phyloP scores from a whole-genome alignment of 2,113 vertebrate species.

The Collichthys lucidus region DNA sequence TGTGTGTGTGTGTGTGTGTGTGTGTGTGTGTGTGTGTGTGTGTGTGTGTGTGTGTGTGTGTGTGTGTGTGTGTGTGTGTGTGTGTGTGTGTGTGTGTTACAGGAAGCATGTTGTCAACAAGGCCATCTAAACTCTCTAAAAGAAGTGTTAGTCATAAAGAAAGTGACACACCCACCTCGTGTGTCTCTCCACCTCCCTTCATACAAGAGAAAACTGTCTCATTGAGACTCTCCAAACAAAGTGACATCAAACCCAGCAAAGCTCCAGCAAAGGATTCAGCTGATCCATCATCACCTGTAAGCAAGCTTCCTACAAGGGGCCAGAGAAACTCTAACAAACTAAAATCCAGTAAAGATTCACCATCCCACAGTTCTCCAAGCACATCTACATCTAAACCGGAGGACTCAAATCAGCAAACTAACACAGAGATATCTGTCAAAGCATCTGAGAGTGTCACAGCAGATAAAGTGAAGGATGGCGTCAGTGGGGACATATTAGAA shows the following conservation, averaged over 20 bases:
- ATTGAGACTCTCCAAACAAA: slow-evolving; percentile 53
- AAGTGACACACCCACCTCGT: slow-evolving; percentile 35
- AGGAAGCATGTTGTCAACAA: slow-evolving; percentile 59
- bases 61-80: slow-evolving; percentile 42
- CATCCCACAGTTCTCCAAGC: slow-evolving; percentile 14
- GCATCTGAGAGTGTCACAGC: neutral
- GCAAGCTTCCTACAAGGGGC: slow-evolving; percentile 69
- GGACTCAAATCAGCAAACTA: neutral
- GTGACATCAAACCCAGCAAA: slow-evolving; percentile 52
- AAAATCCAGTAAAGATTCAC: slow-evolving; percentile 38
- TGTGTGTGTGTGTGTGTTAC: slow-evolving; percentile 50
- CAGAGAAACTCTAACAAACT: slow-evolving; percentile 65
- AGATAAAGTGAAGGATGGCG: slow-evolving; percentile 16
- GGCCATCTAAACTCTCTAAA: slow-evolving; percentile 59
- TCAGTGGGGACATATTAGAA: neutral
- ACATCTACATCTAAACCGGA: slow-evolving; percentile 20
- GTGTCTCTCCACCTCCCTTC: slow-evolving; percentile 50
- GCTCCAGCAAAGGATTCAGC: slow-evolving; percentile 55
- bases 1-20: slow-evolving; percentile 43
- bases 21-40: slow-evolving; percentile 36
- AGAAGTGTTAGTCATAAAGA: slow-evolving; percentile 57
- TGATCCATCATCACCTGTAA: slow-evolving; percentile 40
- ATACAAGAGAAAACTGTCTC: slow-evolving; percentile 59
- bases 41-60: slow-evolving; percentile 25
- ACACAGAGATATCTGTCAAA: slow-evolving; percentile 7